phyloP scores from a whole-genome alignment of 2,888 invertebrate genomes.

The Dasypolia templi region DNA sequence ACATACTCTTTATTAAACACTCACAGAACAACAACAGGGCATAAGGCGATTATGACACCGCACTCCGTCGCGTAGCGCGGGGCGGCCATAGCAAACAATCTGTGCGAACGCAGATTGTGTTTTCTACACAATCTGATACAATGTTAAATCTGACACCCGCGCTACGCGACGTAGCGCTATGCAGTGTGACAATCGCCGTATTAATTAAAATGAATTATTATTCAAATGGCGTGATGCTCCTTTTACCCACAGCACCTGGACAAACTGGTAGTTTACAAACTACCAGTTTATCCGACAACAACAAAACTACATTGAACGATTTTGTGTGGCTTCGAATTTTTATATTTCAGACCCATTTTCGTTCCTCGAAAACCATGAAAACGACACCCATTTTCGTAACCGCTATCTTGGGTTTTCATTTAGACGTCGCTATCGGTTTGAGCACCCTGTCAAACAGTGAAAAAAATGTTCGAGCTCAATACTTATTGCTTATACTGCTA shows the following conservation, averaged over 20 bases:
- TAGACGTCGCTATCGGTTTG: not conserved
- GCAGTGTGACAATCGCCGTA: not conserved
- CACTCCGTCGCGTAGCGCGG: not conserved
- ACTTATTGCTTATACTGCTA: too few species aligned
- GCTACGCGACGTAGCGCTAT: too few species aligned
- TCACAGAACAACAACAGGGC: not conserved
- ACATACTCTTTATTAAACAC: not conserved
- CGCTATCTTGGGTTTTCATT: not conserved
- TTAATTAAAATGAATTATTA: too few species aligned
- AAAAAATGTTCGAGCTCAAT: too few species aligned
- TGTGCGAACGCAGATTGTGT: too few species aligned
- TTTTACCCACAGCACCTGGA: not conserved
- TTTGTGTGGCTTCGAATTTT: not conserved
- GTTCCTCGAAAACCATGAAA: not conserved
- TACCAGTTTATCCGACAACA: too few species aligned
- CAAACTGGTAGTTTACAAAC: not conserved
- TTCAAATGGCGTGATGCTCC: not conserved
- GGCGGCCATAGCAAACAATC: not conserved
- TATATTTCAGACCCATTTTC: not conserved
- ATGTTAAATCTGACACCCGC: too few species aligned
- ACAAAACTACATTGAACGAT: not conserved
- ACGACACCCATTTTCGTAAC: not conserved
- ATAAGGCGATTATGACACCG: not conserved
- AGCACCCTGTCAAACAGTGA: too few species aligned
- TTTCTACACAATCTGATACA: too few species aligned